Conservation (phyloP, 2,888 invertebrate species). For the Drosophila meridiana region DNA sequence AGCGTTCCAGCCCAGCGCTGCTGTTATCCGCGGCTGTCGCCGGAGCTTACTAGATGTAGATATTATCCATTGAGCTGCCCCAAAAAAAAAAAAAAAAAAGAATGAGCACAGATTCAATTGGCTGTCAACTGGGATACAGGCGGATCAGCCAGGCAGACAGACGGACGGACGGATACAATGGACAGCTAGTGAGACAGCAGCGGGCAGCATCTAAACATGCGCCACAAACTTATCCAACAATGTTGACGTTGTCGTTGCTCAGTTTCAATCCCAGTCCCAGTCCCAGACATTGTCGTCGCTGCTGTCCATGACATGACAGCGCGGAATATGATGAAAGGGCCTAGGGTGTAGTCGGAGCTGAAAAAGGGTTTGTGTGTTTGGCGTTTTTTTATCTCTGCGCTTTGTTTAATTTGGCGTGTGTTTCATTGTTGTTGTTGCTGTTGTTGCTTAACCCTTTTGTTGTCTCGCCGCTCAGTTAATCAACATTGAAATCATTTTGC, state of each 20-base stretch:
- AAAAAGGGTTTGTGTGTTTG: constrained; percentile 57
- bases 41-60: constrained; percentile 18
- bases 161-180: constrained; percentile 15
- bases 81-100: constrained; percentile 5
- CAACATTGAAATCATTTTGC: constrained; percentile 81
- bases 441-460: constrained; percentile 68
- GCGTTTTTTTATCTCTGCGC: constrained; percentile 54
- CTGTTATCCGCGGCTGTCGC: constrained; percentile 21
- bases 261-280: constrained; percentile 13
- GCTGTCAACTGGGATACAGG: background rate
- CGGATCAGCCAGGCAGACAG: constrained; percentile 25
- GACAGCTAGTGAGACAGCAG: constrained; percentile 43
- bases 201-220: constrained; percentile 65
- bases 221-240: constrained; percentile 76
- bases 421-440: constrained; percentile 46
- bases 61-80: constrained; percentile 24
- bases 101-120: constrained; percentile 24
- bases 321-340: constrained; percentile 82
- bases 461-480: constrained; percentile 78
- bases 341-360: constrained; percentile 55
- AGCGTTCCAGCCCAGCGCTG: constrained; percentile 2
- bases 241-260: constrained; percentile 73
- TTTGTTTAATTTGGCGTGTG: constrained; percentile 77
- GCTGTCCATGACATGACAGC: constrained; percentile 77
- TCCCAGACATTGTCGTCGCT: constrained; percentile 37